Conservation (phyloP, 2,113 vertebrate species). For the Diglossa brunneiventris region DNA sequence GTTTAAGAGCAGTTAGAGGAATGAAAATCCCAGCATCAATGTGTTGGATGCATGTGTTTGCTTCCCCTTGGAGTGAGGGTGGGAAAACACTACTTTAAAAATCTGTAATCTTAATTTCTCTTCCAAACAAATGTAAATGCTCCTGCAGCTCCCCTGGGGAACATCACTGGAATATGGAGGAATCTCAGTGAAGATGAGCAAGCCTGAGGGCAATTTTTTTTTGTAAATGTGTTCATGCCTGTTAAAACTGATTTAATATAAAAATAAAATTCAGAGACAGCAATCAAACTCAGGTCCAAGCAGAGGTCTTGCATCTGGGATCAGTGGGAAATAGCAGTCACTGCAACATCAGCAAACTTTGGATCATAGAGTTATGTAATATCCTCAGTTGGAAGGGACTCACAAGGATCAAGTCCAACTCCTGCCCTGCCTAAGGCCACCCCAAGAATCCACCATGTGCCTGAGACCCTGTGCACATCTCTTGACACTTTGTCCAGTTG, state of each 20-base stretch:
- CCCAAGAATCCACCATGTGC: not conserved
- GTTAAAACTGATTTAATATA: not conserved
- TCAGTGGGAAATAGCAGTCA: not conserved
- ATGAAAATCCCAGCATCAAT: not conserved
- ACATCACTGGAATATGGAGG: not conserved
- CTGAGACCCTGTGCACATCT: not conserved
- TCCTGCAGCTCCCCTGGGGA: not conserved
- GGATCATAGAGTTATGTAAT: not conserved
- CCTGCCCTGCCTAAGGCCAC: not conserved
- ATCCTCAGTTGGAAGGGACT: not conserved
- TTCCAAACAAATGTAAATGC: not conserved
- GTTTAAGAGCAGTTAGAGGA: not conserved
- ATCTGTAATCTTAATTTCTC: constrained; percentile 39
- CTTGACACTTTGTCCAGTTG: not conserved
- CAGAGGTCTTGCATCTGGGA: not conserved
- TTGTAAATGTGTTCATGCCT: not conserved
- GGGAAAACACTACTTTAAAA: constrained; percentile 27
- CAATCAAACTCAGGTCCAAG: not conserved
- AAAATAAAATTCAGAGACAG: not conserved
- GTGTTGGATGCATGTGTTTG: not conserved
- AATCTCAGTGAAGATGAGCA: not conserved
- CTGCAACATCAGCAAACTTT: not conserved
- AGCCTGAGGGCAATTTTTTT: not conserved
- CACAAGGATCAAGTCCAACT: not conserved
- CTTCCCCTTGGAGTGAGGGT: constrained; percentile 19